Evolutionary conservation across 2,797 vertebrate genomes (phyloP), one percentile per base, ranked within the genome.

Genomic region (Brotula barbata): DNA sequence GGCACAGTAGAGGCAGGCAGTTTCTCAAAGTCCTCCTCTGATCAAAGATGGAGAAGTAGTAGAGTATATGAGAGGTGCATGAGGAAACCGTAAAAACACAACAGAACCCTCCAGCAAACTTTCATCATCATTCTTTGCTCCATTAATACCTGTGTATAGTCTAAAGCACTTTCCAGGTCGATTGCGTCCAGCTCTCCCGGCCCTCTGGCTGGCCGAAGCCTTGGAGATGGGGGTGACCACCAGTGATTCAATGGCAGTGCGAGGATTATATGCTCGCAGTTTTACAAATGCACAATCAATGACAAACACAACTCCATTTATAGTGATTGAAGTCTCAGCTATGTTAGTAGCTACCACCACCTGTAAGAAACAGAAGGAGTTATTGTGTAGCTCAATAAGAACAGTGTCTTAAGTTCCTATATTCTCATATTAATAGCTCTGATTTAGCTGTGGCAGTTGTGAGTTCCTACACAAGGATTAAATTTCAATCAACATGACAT

Each of bases 261-360:
- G 85, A 3, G 97, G 96, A 72, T 99, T 98, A 71, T 99, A 99
- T 42, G 95, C 97, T 1, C 95, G 90, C 51, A 99, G 92, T 81
- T 99, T 99, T 70, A 99, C 93, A 37, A 99, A 99, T 1, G 97
- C 97, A 52, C 97, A 99, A 80, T 98, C 97, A 2, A 99, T 96
- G 56, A 99, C 96, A 1, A 95, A 98, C 0, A 94, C 84, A 0
- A 99, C 65, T 1, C 97, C 95, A 0, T 94, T 96, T 36, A 99
- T 94, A 0, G 97, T 99, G 80, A 99, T 94, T 68, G 97, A 99
- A 2, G 97, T 97, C 89, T 99, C 97, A 0, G 97, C 97, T 28
- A 99, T 93, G 71, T 99, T 99, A 12, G 97, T 99, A 40, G 96
- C 96, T 7, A 99, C 95, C 16, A 99, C 93, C 79, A 99, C 93